Conservation (phyloP, 2,888 invertebrate genomes). For the Agrilus cyanescens region DNA sequence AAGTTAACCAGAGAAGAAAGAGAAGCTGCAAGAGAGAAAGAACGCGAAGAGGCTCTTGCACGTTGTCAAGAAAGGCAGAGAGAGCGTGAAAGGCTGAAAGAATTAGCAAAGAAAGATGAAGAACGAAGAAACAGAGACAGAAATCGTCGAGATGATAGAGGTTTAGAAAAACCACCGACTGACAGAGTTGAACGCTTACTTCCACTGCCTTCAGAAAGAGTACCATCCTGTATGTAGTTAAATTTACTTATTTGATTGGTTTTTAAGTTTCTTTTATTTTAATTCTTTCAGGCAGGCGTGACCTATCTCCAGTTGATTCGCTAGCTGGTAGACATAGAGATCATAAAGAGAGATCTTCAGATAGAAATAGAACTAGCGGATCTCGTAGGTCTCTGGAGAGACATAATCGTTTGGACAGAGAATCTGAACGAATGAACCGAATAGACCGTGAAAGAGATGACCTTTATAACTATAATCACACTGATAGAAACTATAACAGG, state of each 20-base stretch:
- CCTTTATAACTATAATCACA: conserved; percentile 18
- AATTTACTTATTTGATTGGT: no score
- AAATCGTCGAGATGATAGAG: conserved; percentile 42
- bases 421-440: conserved; percentile 8
- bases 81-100: conserved; percentile 40
- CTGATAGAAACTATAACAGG: conserved; percentile 27
- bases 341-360: conserved; percentile 32
- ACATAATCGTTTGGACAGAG: conserved; percentile 21
- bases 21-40: conserved; percentile 48
- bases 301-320: conserved; percentile 29
- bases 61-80: conserved; percentile 52
- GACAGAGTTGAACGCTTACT: conserved; percentile 48
- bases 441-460: conserved; percentile 13
- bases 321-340: conserved; percentile 36
- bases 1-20: conserved; percentile 41
- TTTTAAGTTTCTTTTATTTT: no score
- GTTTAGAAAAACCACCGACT: conserved; percentile 46
- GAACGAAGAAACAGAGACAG: conserved; percentile 41
- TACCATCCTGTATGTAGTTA: conserved; percentile 26
- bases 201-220: conserved; percentile 51
- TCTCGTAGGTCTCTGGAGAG: conserved; percentile 22
- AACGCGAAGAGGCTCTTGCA: conserved; percentile 51
- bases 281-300: conserved; percentile 24
- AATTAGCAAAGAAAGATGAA: conserved; percentile 38
- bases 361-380: conserved; percentile 14